These are phyloP conservation scores for Habrosyne pyritoides DNA, from an alignment of 2,888 invertebrate species.

Conservation along the genomic window DNA sequence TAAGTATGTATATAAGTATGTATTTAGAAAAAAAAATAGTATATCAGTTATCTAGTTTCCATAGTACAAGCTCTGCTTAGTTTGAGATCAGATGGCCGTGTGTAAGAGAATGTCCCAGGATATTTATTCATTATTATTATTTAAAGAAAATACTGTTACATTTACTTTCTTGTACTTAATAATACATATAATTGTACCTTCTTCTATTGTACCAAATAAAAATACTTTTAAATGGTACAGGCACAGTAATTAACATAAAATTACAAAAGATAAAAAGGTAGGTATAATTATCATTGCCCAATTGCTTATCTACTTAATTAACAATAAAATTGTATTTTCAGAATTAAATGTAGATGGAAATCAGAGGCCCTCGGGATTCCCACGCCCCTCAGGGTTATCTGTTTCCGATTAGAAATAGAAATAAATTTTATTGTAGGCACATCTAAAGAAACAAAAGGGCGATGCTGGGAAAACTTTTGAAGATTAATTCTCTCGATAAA, in stretches of 20 bases:
- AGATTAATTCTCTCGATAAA: slow-evolving; percentile 82
- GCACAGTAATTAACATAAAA: neutral
- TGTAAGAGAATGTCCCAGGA: no score
- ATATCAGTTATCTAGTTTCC: no score
- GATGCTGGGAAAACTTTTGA: slow-evolving; percentile 63
- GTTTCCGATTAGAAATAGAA: slow-evolving; percentile 66
- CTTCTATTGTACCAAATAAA: neutral
- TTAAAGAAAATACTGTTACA: no score
- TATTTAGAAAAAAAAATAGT: no score
- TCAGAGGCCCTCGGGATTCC: slow-evolving; percentile 51
- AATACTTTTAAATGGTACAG: neutral
- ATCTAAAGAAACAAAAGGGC: slow-evolving; percentile 71
- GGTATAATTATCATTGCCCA: neutral
- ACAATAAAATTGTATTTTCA: slow-evolving; percentile 30
- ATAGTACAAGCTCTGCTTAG: no score
- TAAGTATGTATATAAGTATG: no score
- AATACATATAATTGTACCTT: no score
- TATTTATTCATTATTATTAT: no score
- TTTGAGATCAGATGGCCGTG: no score
- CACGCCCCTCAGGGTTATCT: slow-evolving; percentile 60
- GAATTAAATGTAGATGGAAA: slow-evolving; percentile 41
- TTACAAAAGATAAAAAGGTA: neutral
- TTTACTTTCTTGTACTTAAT: no score
- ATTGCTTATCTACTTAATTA: slow-evolving; percentile 33
- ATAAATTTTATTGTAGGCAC: slow-evolving; percentile 72